Base-by-base conservation (phyloP, 2,888 invertebrate species). In the Strigamia crassipes region DNA sequence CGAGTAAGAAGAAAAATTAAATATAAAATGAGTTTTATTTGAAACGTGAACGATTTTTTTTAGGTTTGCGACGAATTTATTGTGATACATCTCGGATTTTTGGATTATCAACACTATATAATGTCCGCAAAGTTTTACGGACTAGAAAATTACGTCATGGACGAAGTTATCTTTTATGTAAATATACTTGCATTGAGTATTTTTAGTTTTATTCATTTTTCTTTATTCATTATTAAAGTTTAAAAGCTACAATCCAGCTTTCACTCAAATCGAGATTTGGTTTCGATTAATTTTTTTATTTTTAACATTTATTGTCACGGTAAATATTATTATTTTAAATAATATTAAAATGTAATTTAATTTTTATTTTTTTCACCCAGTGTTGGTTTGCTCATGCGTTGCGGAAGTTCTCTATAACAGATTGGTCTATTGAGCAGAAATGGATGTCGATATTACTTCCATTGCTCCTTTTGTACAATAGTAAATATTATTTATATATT, bases 371-470 rank as follows among this genome's bases (percentile, higher is more conserved):
- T 34, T 56, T 82, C 82, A 86, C 86, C 27, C 89, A 98, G 98
- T 96, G 96, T 87, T 95, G 96, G 94, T 97, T 96, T 88, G 94
- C 94, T 51, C 94, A 96, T 88, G 92, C 94, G 0, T 89, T 99
- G 84, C 90, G 96, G 85, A 94, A 94, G 87, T 98, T 95, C 89
- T 92, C 94, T 0, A 90, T 95, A 73, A 92, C 93, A 85, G 96
- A 97, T 88, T 99, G 97, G 98, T 96, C 97, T 0, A 96, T 97
- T 86, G 99, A 99, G 88, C 98, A 99, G 87, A 96, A 95, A 88
- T 99, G 98, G 98, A 92, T 97, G 88, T 94, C 96, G 0, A 89
- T 95, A 56, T 90, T 98, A 82, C 89, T 98, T 85, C 96, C 97
- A 0, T 89, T 96, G 31, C 90, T 98, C 13, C 90, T 98, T 84